Conservation (phyloP, 2,113 vertebrate genomes). For the Sinosuthora webbiana region DNA sequence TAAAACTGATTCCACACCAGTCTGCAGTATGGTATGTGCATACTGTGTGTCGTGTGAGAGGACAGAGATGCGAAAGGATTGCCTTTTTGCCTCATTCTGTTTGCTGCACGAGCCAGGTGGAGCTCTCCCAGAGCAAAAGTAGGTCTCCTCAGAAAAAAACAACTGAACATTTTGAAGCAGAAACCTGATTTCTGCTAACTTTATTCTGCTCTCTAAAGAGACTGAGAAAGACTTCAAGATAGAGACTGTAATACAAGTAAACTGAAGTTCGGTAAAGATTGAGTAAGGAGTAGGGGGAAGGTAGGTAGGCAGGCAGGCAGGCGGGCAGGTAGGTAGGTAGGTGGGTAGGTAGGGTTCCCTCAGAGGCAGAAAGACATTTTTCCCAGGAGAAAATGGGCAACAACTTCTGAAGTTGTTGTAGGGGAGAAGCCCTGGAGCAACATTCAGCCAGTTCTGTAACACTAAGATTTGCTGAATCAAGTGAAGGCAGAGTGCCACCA, state of each 20-base stretch:
- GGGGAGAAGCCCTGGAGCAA: not conserved
- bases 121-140: not conserved
- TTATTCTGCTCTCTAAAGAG: not conserved
- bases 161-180: not conserved
- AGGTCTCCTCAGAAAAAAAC: not conserved
- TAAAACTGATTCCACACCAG: not conserved
- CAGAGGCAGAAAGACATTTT: not conserved
- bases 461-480: not conserved
- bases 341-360: no score
- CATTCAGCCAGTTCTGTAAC: not conserved
- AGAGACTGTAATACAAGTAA: not conserved
- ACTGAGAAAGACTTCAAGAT: not conserved
- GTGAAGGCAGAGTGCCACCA: not conserved
- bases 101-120: not conserved
- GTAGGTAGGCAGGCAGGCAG: not conserved
- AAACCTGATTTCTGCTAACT: not conserved
- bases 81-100: not conserved
- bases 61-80: not conserved
- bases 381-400: not conserved
- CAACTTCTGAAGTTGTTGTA: not conserved
- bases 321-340: no score
- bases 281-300: not conserved
- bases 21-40: not conserved
- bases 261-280: not conserved
- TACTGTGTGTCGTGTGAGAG: accelerated